Percentiles rank a stretch among this genome's conserved stretches.
Conservation (phyloP, 1,140 invertebrate genomes). For the Xylocopa sonorina region DNA sequence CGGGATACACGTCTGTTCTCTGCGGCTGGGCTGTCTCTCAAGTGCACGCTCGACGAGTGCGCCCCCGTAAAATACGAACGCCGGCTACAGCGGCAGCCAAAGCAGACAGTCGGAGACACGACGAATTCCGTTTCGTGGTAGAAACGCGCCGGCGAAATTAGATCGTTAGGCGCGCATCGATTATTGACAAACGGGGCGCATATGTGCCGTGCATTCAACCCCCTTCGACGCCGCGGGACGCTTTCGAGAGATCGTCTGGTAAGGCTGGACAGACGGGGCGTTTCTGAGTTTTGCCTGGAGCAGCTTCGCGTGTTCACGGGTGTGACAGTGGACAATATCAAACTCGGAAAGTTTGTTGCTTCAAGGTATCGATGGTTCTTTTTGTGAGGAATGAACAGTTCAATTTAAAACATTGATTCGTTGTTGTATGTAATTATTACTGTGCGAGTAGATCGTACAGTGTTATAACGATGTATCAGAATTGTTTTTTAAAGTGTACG, state of each 20-base stretch:
- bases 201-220: not conserved
- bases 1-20: constrained; percentile 31
- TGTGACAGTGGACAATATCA: no score
- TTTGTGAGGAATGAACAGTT: no score
- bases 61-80: constrained; percentile 14
- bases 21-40: constrained; percentile 14
- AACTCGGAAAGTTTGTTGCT: no score
- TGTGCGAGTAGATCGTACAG: no score
- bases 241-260: not conserved
- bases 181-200: constrained; percentile 27
- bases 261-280: no score
- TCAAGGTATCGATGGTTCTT: no score
- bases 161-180: constrained; percentile 22
- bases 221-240: not conserved
- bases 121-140: constrained; percentile 12
- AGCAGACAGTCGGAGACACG: constrained; percentile 4
- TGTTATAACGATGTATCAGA: no score
- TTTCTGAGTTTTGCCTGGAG: no score
- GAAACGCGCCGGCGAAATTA: constrained; percentile 11
- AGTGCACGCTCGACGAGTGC: constrained; percentile 20
- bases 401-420: no score
- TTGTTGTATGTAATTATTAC: no score
- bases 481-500: no score
- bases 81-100: not conserved
- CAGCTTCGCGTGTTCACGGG: no score